Conservation (phyloP, 2,113 vertebrate species). For the Mormyrus iriodes region DNA sequence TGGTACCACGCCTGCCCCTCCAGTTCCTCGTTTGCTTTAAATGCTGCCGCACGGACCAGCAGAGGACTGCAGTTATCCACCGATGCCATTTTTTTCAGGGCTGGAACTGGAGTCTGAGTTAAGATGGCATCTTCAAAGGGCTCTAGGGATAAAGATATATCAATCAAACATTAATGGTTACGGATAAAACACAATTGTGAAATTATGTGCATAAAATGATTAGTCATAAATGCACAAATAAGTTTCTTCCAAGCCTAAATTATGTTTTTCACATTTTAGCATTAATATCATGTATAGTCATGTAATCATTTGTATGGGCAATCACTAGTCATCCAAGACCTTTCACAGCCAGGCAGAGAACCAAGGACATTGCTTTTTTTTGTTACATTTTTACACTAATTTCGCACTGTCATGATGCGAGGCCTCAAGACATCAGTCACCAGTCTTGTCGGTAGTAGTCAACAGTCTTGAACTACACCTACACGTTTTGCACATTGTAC, state of each 20-base stretch:
- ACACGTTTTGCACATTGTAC: not conserved
- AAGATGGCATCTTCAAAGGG: conserved; percentile 91
- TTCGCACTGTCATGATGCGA: not conserved
- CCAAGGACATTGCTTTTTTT: not conserved
- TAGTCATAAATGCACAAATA: not conserved
- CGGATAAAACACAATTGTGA: not conserved
- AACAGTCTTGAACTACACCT: not conserved
- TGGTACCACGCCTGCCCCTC: conserved; percentile 83
- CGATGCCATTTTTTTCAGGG: conserved; percentile 69
- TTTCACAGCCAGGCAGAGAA: not conserved
- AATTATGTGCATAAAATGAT: not conserved
- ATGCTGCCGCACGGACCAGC: conserved; percentile 61
- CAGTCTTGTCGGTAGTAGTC: not conserved
- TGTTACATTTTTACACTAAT: not conserved
- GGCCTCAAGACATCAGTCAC: not conserved
- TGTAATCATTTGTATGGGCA: not conserved
- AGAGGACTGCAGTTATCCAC: conserved; percentile 76
- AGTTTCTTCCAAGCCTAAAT: not conserved
- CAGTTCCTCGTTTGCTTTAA: conserved; percentile 68
- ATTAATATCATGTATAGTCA: not conserved
- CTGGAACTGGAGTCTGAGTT: conserved; percentile 56
- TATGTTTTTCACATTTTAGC: not conserved
- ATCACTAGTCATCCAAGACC: not conserved
- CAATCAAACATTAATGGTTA: not conserved
- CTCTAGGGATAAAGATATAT: conserved; percentile 56